A percentile compares a stretch with the other conserved stretches of the same genome.
phyloP scores from a whole-genome alignment of 2,888 invertebrate genomes.

The Rhogogaster chlorosoma region DNA sequence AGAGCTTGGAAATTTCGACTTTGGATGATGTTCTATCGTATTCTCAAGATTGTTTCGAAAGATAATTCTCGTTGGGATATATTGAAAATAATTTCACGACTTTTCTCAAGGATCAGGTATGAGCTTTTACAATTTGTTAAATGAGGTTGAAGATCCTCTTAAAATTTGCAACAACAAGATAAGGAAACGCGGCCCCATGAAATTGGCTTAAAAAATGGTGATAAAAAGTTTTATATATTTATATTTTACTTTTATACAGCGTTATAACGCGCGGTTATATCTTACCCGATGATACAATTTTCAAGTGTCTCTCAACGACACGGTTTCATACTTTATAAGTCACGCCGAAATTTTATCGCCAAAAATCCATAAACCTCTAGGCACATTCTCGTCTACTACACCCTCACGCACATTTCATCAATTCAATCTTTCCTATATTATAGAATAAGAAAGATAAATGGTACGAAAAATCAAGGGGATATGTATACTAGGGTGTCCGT shows the following conservation, averaged over 20 bases:
- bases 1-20: not conserved
- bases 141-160: constrained; percentile 16
- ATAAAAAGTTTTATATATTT: constrained; percentile 20
- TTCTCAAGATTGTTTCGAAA: not conserved
- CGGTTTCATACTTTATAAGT: constrained; percentile 32
- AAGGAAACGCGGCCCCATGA: constrained; percentile 12
- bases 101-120: not conserved
- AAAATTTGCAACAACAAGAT: constrained; percentile 23
- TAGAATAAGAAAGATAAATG: not conserved
- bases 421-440: not conserved
- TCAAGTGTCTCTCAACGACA: constrained; percentile 25
- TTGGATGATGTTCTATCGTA: not conserved
- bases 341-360: not conserved
- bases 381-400: not conserved
- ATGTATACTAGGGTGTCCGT: too few species aligned
- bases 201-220: constrained; percentile 15
- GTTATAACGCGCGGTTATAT: constrained; percentile 12
- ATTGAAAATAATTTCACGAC: not conserved
- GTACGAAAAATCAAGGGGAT: not conserved
- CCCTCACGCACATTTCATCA: not conserved
- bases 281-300: constrained; percentile 16
- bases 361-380: constrained; percentile 19
- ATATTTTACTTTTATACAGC: constrained; percentile 21
- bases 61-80: not conserved
- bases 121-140: not conserved